Base-by-base conservation (phyloP, 2,888 invertebrate species). In the Byasa hedistus region DNA sequence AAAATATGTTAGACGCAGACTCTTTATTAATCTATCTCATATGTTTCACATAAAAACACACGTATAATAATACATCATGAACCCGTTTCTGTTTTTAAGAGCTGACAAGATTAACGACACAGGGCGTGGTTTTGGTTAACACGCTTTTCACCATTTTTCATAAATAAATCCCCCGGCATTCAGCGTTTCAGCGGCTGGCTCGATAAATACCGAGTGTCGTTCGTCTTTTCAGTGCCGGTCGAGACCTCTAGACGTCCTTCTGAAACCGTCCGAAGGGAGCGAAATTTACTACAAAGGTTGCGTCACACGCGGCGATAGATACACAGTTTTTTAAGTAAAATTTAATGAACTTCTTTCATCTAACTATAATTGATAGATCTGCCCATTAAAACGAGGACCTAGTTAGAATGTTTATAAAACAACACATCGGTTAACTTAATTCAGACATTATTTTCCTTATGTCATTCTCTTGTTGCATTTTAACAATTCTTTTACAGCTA, bases 191-290 rank as follows among this genome's bases (percentile, higher is more conserved):
- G 72, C 69, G 72, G 71, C 71, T 75, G 77, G 83, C 85, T 83
- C 83, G 57, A 66, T 66, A 66, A 62, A 66, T 66, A 66, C 83
- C 79, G 82, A 80, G 78, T 78, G 81, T 77, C 81, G 81, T 84
- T 83, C 77, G 81, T 83, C 81, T 84, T 81, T 81, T 77, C 78
- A 79, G 66, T 22, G 61, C 58, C 55, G 64, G 48, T 69, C 68
- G 72, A 70, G 85, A 84, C 86, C 86, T 85, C 84, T 72, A 86
- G 86, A 85, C 86, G 82, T 76, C 86, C 85, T 86, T 79, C 72
- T 69, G 8, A 48, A 60, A 66, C 65, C 70, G 64, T 85, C 84
- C 85, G 79, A 72, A 69, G 62, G 68, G 69, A 71, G 64, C 69
- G 70, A 70, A 68, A 69, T 68, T 65, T 68, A 68, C 51, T 21